Conservation (phyloP, 2,113 vertebrate species). For the Corapipo altera region DNA sequence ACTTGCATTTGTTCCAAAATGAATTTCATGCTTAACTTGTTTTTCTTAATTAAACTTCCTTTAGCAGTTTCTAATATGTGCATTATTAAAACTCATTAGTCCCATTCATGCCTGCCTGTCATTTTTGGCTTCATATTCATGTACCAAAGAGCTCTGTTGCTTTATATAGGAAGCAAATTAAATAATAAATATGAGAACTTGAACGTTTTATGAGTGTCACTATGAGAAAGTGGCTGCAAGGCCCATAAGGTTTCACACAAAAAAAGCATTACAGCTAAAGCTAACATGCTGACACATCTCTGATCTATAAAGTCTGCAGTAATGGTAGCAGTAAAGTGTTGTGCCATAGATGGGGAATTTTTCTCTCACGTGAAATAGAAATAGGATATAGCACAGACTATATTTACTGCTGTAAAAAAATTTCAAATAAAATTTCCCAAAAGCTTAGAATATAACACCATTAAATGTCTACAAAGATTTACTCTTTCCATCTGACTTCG, state of each 20-base stretch:
- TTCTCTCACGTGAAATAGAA: slow-evolving; percentile 69
- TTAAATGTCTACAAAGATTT: slow-evolving; percentile 65
- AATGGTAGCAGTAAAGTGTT: slow-evolving; percentile 73
- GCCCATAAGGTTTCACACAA: slow-evolving; percentile 76
- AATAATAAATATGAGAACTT: slow-evolving; percentile 76
- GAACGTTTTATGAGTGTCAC: slow-evolving; percentile 71
- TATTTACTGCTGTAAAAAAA: slow-evolving; percentile 70
- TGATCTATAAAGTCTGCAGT: slow-evolving; percentile 78
- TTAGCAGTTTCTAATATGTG: slow-evolving; percentile 69
- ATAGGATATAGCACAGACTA: slow-evolving; percentile 62
- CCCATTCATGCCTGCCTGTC: slow-evolving; percentile 69
- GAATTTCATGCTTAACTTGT: slow-evolving; percentile 79
- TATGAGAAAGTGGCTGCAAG: slow-evolving; percentile 72
- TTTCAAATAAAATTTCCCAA: slow-evolving; percentile 69
- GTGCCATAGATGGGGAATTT: slow-evolving; percentile 69
- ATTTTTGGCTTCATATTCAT: slow-evolving; percentile 61
- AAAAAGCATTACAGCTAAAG: slow-evolving; percentile 73
- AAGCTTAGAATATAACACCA: slow-evolving; percentile 70
- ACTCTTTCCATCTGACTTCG: slow-evolving; percentile 65
- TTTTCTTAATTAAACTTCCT: slow-evolving; percentile 81
- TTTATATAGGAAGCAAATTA: slow-evolving; percentile 71
- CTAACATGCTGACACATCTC: slow-evolving; percentile 75
- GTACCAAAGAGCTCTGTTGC: slow-evolving; percentile 44
- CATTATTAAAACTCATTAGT: slow-evolving; percentile 79
- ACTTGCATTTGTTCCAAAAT: slow-evolving; percentile 68